phyloP scores from a whole-genome alignment of 2,113 vertebrate species.

The Platysteira castanea region DNA sequence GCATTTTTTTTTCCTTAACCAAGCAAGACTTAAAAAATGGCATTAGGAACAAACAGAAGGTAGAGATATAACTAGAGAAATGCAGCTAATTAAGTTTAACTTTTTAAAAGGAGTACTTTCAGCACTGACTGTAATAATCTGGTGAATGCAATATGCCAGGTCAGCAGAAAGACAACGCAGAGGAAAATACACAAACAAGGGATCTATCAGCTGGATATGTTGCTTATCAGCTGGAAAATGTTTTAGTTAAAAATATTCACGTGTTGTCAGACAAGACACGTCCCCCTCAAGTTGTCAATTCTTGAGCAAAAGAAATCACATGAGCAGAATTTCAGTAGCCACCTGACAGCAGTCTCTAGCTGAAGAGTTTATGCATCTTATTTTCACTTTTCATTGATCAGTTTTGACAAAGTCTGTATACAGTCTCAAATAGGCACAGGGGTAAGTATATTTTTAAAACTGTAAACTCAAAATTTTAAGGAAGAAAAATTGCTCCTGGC shows the following conservation, averaged over 20 bases:
- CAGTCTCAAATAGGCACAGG: neutral
- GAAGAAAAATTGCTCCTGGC: conserved; percentile 61
- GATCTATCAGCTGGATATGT: neutral
- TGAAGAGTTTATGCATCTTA: neutral
- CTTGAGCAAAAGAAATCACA: conserved; percentile 14
- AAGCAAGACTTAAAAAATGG: neutral
- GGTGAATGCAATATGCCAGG: neutral
- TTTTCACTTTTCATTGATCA: neutral
- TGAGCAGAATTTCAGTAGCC: neutral
- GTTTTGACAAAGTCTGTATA: neutral
- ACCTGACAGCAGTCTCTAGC: neutral
- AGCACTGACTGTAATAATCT: neutral
- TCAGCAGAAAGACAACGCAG: neutral
- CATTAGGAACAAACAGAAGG: neutral
- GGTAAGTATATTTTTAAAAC: conserved; percentile 52
- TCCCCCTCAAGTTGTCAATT: neutral
- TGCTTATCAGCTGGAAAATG: neutral
- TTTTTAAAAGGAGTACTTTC: neutral
- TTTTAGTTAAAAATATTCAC: neutral
- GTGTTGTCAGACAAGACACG: neutral
- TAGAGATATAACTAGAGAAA: neutral
- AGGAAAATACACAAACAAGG: neutral
- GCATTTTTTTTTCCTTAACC: neutral
- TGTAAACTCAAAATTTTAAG: conserved; percentile 58
- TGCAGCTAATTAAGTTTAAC: neutral